Conservation (phyloP, 2,113 vertebrate species). For the Clupea harengus region DNA sequence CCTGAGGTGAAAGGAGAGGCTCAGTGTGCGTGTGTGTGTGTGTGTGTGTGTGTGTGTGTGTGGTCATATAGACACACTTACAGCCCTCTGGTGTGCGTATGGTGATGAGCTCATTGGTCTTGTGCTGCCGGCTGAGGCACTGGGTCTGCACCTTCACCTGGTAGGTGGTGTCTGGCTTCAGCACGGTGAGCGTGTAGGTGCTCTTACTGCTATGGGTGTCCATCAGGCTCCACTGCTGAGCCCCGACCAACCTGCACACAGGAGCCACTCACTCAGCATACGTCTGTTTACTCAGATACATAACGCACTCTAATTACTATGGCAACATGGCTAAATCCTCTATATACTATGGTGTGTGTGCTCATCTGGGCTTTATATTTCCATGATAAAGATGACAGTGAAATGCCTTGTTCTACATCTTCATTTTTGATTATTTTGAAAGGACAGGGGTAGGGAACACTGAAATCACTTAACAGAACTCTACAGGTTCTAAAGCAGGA, state of each 20-base stretch:
- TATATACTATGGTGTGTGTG: background rate
- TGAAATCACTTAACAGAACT: too few relatives aligned
- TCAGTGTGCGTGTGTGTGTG: background rate
- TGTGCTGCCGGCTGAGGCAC: slow-evolving; percentile 85
- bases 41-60: background rate
- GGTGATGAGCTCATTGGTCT: slow-evolving; percentile 86
- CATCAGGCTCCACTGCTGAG: slow-evolving; percentile 82
- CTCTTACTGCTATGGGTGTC: slow-evolving; percentile 95
- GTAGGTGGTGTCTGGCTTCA: slow-evolving; percentile 90
- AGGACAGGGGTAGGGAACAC: too few relatives aligned
- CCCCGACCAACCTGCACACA: slow-evolving; percentile 76
- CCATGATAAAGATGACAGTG: background rate
- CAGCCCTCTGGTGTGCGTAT: slow-evolving; percentile 88
- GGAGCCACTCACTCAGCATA: background rate
- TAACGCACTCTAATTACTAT: background rate
- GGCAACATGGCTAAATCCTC: background rate
- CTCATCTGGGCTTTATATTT: background rate
- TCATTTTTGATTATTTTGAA: too few relatives aligned
- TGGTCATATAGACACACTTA: slow-evolving; percentile 67
- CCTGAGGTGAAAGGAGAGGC: background rate
- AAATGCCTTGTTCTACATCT: too few relatives aligned
- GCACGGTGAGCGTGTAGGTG: slow-evolving; percentile 77
- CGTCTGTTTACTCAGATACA: background rate
- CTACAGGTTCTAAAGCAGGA: too few relatives aligned
- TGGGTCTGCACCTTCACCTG: slow-evolving; percentile 94